phyloP scores from a whole-genome alignment of 2,113 vertebrate species.

The Hyperoodon ampullatus region DNA sequence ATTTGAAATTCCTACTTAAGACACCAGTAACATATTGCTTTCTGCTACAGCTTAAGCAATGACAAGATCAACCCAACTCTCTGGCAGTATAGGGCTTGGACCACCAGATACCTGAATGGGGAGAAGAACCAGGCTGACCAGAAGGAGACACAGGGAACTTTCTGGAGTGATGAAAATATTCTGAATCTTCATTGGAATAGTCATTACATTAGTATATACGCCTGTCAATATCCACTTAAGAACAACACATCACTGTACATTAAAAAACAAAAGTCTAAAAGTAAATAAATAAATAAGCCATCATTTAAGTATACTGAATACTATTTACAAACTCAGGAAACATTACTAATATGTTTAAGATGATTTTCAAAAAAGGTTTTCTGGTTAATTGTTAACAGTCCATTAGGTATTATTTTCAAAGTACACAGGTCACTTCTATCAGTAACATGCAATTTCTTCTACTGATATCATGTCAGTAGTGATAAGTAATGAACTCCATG shows the following conservation, averaged over 20 bases:
- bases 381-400: background rate
- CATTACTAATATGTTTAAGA: background rate
- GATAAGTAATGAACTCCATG: background rate
- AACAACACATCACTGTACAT: background rate
- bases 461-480: background rate
- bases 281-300: background rate
- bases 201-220: background rate
- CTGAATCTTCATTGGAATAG: background rate
- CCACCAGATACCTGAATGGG: background rate
- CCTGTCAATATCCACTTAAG: background rate
- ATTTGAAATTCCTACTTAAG: background rate
- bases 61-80: background rate
- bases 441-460: background rate
- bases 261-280: background rate
- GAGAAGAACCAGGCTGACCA: background rate
- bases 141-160: background rate
- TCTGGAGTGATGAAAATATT: background rate
- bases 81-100: background rate
- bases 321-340: conserved; percentile 10
- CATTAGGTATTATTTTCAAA: background rate
- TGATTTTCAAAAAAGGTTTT: background rate
- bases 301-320: background rate
- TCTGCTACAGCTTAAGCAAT: background rate
- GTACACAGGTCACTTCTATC: background rate
- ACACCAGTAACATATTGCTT: background rate